Evolutionary conservation across 2,888 invertebrate genomes (phyloP), one percentile per base, ranked within the genome.

Genomic region (Dascillus cervinus): DNA sequence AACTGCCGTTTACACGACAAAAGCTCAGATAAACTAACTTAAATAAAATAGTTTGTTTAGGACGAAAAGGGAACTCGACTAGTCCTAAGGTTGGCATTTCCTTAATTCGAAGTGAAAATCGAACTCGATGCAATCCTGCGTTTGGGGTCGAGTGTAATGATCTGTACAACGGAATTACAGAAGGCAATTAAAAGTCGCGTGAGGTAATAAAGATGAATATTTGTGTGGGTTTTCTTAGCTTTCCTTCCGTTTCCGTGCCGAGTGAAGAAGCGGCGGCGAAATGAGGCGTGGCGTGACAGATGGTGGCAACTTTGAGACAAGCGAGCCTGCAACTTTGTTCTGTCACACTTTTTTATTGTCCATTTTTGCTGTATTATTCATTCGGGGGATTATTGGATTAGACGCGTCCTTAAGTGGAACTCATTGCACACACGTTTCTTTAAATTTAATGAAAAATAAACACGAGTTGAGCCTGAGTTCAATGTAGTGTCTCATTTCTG

Each of bases 281-380:
- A 58, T 57, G 57, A 56, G 56, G 52, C 56, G 52, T 53, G 48
- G 47, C 51, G 49, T 56, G 56, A 58, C 57, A 58, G 57, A 58
- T 59, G 57, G 54, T 50, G 47, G 47, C 47, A 52, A 50, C 53
- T 52, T n/a, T 44, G 40, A 46, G 47, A 46, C 46, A 43, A 44
- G 45, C 42, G 37, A 41, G 43, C 49, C 45, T 45, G 50, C 47
- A 54, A 53, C 49, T 55, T 55, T 50, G 47, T 49, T 50, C 50
- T 53, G 52, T 55, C 52, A 48, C 55, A 50, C 53, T 53, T 55
- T 56, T 55, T 53, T 49, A 52, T 50, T 46, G 43, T 46, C 51
- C 43, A 46, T 48, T 48, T 46, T 44, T 44, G 43, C 45, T 41
- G 44, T 43, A 50, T 53, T 52, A 51, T 53, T 51, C 47, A 50